Percentiles rank a stretch among this genome's conserved stretches.
phyloP scores from a whole-genome alignment of 64 coral and sea anemone genomes.

The Catalaphyllia jardinei region DNA sequence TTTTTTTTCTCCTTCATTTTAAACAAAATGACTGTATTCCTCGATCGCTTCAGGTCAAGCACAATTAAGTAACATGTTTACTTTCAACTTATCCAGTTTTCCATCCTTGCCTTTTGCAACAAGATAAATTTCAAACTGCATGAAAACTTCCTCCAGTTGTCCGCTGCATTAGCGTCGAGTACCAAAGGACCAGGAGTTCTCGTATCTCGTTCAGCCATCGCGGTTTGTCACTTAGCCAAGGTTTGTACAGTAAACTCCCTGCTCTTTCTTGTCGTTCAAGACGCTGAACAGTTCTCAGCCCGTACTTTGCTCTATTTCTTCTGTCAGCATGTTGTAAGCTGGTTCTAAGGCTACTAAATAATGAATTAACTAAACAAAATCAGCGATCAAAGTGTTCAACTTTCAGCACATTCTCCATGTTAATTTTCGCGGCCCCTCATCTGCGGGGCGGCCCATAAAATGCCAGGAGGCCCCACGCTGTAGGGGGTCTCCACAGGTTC shows the following conservation, averaged over 20 bases:
- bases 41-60: slow-evolving; percentile 57
- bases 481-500: not conserved
- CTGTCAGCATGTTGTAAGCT: not conserved
- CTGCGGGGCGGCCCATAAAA: not conserved
- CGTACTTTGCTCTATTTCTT: not conserved
- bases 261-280: too few species aligned
- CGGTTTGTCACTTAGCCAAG: not conserved
- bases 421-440: too few species aligned
- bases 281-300: too few species aligned
- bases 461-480: not conserved
- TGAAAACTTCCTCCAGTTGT: slow-evolving; percentile 59
- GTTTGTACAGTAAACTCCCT: not conserved
- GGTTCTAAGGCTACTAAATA: too few species aligned
- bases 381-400: too few species aligned
- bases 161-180: slow-evolving; percentile 25
- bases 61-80: slow-evolving; percentile 75
- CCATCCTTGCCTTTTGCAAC: slow-evolving; percentile 53
- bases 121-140: slow-evolving; percentile 76
- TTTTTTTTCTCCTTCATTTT: slow-evolving; percentile 29
- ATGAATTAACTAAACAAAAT: too few species aligned
- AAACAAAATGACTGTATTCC: slow-evolving; percentile 69
- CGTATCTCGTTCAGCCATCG: not conserved
- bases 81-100: slow-evolving; percentile 62
- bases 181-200: slow-evolving; percentile 48
- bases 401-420: too few species aligned